phyloP scores from a whole-genome alignment of 2,797 vertebrate genomes.

The Gadopsis bispinosus region DNA sequence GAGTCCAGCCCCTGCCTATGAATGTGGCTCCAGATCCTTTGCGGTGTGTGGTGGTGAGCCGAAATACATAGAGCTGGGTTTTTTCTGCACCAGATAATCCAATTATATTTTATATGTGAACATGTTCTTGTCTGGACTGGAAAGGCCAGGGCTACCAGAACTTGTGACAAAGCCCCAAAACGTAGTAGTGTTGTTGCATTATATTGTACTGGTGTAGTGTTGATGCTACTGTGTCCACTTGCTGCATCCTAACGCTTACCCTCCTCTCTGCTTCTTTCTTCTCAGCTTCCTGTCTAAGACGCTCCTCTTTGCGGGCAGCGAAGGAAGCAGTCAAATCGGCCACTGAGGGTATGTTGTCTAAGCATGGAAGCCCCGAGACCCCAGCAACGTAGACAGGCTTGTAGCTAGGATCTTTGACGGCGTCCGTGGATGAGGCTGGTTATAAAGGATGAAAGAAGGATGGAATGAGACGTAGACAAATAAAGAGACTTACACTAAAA shows the following conservation, averaged over 20 bases:
- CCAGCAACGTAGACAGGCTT: slow-evolving; percentile 79
- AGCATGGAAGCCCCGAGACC: slow-evolving; percentile 81
- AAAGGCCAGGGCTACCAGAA: background rate
- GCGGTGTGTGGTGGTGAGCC: background rate
- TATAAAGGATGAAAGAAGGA: slow-evolving; percentile 13
- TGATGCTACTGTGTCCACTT: background rate
- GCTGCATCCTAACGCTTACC: slow-evolving; percentile 62
- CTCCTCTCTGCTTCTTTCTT: slow-evolving; percentile 87
- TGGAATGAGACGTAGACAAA: background rate
- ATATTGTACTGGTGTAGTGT: background rate
- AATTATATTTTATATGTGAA: background rate
- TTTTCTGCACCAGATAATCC: background rate
- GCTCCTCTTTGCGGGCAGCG: slow-evolving; percentile 84
- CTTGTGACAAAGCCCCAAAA: background rate
- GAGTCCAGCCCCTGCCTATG: background rate
- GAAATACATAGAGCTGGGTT: background rate
- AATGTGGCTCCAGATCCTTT: background rate
- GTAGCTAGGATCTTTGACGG: slow-evolving; percentile 82
- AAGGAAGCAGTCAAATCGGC: slow-evolving; percentile 83
- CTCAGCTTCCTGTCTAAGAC: slow-evolving; percentile 86
- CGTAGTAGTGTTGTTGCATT: background rate
- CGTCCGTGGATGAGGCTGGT: slow-evolving; percentile 78
- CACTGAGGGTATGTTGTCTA: slow-evolving; percentile 86
- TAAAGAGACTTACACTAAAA: background rate
- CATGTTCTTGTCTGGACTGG: background rate